A percentile compares a stretch with the other conserved stretches of the same genome.
These are phyloP conservation scores for Thereva unica DNA, from an alignment of 2,888 invertebrate species.

Conservation along the genomic window DNA sequence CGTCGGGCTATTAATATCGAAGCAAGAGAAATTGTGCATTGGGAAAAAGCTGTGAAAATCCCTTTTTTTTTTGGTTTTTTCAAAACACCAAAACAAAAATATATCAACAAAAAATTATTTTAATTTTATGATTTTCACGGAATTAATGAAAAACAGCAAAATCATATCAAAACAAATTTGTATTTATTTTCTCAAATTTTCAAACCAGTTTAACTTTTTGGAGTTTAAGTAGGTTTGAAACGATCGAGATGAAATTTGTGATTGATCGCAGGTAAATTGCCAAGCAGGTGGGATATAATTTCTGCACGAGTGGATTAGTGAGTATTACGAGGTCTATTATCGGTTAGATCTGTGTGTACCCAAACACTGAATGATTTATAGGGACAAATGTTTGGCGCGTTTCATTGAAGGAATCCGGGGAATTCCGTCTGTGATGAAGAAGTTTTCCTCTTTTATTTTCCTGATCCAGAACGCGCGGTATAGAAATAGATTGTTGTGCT, in stretches of 20 bases:
- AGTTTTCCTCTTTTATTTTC: slow-evolving; percentile 9
- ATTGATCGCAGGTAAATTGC: slow-evolving; percentile 27
- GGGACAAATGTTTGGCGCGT: slow-evolving; percentile 41
- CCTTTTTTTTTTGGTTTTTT: slow-evolving; percentile 2
- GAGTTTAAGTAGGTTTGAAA: neutral
- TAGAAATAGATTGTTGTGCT: slow-evolving; percentile 21
- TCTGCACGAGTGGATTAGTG: neutral
- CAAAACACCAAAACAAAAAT: neutral
- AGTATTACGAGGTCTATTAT: slow-evolving; percentile 16
- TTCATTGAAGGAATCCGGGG: slow-evolving; percentile 36
- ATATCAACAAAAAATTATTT: neutral
- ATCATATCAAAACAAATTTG: too few species aligned
- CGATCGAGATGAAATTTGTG: neutral
- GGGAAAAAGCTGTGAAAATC: neutral
- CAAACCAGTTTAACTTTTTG: neutral
- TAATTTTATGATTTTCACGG: too few species aligned
- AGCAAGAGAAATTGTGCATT: slow-evolving; percentile 16
- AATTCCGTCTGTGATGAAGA: slow-evolving; percentile 12
- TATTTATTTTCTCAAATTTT: neutral
- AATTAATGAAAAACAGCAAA: too few species aligned
- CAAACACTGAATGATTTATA: slow-evolving; percentile 38
- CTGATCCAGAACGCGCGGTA: slow-evolving; percentile 9
- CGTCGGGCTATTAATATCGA: slow-evolving; percentile 22
- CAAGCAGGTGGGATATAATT: slow-evolving; percentile 26
- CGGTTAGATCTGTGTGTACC: slow-evolving; percentile 12